Evolutionary conservation across 2,888 invertebrate species (phyloP).

Genomic region (Idaea dimidiata): DNA sequence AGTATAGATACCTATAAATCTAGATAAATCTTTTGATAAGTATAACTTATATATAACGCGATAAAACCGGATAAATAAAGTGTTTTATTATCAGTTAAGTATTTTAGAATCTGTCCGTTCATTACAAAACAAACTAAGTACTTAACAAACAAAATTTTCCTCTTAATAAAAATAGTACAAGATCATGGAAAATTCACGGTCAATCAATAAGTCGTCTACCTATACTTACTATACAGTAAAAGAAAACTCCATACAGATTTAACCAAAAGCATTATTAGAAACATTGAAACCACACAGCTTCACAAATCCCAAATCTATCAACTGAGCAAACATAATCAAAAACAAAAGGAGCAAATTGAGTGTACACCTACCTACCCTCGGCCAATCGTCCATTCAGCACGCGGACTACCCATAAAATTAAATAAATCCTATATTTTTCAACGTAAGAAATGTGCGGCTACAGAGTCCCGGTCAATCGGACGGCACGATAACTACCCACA

Average conservation of each 20-base stretch:
- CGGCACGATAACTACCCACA: slow-evolving; percentile 74
- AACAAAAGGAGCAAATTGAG: slow-evolving; percentile 17
- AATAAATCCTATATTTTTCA: slow-evolving; percentile 81
- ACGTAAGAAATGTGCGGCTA: slow-evolving; percentile 67
- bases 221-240: neutral
- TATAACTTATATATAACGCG: too few relatives aligned
- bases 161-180: too few relatives aligned
- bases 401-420: slow-evolving; percentile 77
- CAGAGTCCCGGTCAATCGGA: slow-evolving; percentile 69
- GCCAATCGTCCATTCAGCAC: slow-evolving; percentile 78
- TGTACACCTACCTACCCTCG: slow-evolving; percentile 32
- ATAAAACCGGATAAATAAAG: too few relatives aligned
- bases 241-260: neutral
- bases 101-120: too few relatives aligned
- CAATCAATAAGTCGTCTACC: neutral
- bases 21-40: too few relatives aligned
- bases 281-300: neutral
- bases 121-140: too few relatives aligned
- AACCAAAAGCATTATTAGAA: neutral
- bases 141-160: too few relatives aligned
- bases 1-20: too few relatives aligned
- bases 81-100: too few relatives aligned
- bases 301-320: slow-evolving; percentile 1
- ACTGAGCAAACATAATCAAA: slow-evolving; percentile 2
- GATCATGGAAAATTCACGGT: too few relatives aligned